These are phyloP conservation scores for Zoroaster sp. DNA, from an alignment of 53 echinoderm and acorn worm genomes.

Conservation along the genomic window DNA sequence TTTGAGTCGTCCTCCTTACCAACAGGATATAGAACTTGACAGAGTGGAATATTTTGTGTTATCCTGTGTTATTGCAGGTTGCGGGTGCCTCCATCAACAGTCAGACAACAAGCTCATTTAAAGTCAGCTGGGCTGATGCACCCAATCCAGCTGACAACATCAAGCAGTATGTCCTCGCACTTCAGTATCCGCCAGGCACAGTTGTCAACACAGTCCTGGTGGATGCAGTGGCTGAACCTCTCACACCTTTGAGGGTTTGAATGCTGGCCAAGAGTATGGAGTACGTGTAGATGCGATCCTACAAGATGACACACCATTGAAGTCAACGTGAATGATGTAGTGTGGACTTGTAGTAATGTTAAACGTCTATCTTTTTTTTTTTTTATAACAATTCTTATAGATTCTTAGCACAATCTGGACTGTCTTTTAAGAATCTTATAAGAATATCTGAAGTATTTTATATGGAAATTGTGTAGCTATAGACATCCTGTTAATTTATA, in stretches of 20 bases:
- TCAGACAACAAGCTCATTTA: not conserved
- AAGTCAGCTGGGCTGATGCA: constrained; percentile 8
- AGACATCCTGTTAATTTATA: too few relatives aligned
- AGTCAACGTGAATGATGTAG: not conserved
- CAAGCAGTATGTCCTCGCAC: not conserved
- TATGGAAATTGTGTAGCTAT: too few relatives aligned
- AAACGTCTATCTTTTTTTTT: too few relatives aligned
- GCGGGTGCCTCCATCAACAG: not conserved
- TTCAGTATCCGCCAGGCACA: constrained; percentile 19
- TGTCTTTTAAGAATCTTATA: too few relatives aligned
- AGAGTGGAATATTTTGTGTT: too few relatives aligned
- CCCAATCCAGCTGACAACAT: constrained; percentile 9
- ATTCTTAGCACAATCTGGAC: too few relatives aligned
- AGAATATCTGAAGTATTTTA: too few relatives aligned
- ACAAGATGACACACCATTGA: not conserved
- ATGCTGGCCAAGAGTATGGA: not conserved
- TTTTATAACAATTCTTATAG: too few relatives aligned
- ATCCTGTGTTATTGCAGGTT: not conserved
- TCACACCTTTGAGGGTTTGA: constrained; percentile 13
- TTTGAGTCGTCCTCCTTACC: too few relatives aligned
- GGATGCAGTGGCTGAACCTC: constrained; percentile 32
- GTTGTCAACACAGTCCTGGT: not conserved
- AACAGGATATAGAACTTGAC: too few relatives aligned
- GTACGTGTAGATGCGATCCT: constrained; percentile 16
- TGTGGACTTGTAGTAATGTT: not conserved